Evolutionary conservation across 2,797 vertebrate species (phyloP).

Genomic region (Cossypha niveicapilla): DNA sequence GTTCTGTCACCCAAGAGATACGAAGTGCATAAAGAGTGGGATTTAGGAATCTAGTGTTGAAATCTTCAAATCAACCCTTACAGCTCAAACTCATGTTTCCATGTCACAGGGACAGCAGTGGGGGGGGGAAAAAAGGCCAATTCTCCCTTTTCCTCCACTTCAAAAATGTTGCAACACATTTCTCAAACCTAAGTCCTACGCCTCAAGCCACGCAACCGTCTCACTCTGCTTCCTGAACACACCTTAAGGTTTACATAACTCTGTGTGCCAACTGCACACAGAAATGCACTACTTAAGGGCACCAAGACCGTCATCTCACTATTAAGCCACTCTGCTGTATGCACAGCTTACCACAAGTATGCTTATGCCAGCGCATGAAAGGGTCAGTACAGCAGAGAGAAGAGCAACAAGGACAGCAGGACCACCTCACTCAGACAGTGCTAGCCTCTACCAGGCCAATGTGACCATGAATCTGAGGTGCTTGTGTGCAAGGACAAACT

Average conservation of each 20-base stretch:
- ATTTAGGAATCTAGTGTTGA: neutral
- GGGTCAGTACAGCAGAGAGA: neutral
- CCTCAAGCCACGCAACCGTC: neutral
- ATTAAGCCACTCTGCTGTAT: neutral
- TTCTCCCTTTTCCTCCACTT: neutral
- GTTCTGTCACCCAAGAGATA: neutral
- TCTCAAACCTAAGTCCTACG: neutral
- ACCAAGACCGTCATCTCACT: neutral
- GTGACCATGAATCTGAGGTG: neutral
- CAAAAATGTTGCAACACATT: neutral
- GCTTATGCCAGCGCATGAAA: accelerated
- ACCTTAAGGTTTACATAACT: neutral
- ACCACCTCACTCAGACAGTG: neutral
- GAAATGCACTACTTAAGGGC: neutral
- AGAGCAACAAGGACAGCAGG: neutral
- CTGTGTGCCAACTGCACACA: neutral
- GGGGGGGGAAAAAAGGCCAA: accelerated
- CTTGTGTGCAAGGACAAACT: neutral
- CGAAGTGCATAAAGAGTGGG: neutral
- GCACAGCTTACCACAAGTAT: neutral
- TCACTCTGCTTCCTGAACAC: slow-evolving; percentile 8
- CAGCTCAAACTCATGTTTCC: neutral
- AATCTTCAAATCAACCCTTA: neutral
- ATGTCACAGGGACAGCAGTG: neutral
- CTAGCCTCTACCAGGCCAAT: neutral